Percentiles rank a stretch among this genome's conserved stretches.
phyloP scores from a whole-genome alignment of 2,888 invertebrate genomes.

The Cremastobaeus sp. region DNA sequence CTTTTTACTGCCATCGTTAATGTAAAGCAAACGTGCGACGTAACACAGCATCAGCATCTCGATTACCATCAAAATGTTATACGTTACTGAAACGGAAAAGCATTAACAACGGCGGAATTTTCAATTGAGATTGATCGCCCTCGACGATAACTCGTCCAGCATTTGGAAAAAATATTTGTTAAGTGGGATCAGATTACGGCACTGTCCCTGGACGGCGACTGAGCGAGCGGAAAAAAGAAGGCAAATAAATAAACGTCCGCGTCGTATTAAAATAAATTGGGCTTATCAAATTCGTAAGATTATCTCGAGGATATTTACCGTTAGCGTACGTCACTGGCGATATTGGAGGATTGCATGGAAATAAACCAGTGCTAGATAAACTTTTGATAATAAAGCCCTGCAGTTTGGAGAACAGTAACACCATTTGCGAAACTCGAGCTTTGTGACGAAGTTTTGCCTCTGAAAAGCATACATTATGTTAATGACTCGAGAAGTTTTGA shows the following conservation, averaged over 20 bases:
- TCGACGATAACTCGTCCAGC: conserved; percentile 41
- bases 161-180: conserved; percentile 44
- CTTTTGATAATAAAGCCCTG: conserved; percentile 82
- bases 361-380: conserved; percentile 79
- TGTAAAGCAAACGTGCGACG: conserved; percentile 83
- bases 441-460: conserved; percentile 73
- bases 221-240: conserved; percentile 1
- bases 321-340: conserved; percentile 84
- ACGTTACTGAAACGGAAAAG: conserved; percentile 81
- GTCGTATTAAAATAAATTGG: conserved; percentile 50
- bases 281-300: conserved; percentile 45
- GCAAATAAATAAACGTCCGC: conserved; percentile 28
- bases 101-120: conserved; percentile 52
- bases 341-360: conserved; percentile 83
- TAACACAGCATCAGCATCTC: conserved; percentile 85
- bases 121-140: conserved; percentile 50
- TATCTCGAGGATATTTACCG: conserved; percentile 78
- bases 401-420: conserved; percentile 83
- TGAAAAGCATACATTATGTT: conserved; percentile 63
- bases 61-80: conserved; percentile 83
- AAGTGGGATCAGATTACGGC: neutral
- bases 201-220: neutral
- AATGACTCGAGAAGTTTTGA: conserved; percentile 46
- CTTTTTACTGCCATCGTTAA: conserved; percentile 69
- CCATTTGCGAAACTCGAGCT: conserved; percentile 82